phyloP scores from a whole-genome alignment of 1,140 invertebrate species.

The Heliconius himera region DNA sequence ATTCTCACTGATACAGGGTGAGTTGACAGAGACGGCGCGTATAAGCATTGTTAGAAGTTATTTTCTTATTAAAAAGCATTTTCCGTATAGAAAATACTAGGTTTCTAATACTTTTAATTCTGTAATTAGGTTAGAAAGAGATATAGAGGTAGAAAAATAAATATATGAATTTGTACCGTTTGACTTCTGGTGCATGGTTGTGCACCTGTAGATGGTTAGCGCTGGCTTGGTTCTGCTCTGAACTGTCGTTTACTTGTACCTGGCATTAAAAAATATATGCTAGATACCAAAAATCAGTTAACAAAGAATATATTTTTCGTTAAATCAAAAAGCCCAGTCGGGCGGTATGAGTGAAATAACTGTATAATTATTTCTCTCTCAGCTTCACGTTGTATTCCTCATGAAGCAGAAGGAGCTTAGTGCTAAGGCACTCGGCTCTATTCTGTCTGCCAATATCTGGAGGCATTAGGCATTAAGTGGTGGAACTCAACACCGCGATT shows the following conservation, averaged over 20 bases:
- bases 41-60: not conserved
- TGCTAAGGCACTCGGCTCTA: not conserved
- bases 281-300: not conserved
- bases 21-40: not conserved
- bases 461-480: not conserved
- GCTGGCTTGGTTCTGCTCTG: conserved; percentile 28
- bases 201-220: conserved; percentile 46
- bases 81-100: not conserved
- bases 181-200: conserved; percentile 60
- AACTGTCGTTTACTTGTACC: conserved; percentile 49
- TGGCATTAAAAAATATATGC: conserved; percentile 23
- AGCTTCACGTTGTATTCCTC: no score
- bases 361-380: no score
- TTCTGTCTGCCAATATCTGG: no score
- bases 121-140: not conserved
- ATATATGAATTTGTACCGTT: conserved; percentile 54
- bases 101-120: not conserved
- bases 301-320: no score
- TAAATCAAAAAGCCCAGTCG: no score
- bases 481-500: no score
- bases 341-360: no score
- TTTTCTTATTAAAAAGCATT: not conserved
- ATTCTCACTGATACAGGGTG: conserved; percentile 7
- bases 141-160: not conserved
- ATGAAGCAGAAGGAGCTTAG: not conserved